phyloP scores from a whole-genome alignment of 2,113 vertebrate species.

The Mesocricetus auratus region DNA sequence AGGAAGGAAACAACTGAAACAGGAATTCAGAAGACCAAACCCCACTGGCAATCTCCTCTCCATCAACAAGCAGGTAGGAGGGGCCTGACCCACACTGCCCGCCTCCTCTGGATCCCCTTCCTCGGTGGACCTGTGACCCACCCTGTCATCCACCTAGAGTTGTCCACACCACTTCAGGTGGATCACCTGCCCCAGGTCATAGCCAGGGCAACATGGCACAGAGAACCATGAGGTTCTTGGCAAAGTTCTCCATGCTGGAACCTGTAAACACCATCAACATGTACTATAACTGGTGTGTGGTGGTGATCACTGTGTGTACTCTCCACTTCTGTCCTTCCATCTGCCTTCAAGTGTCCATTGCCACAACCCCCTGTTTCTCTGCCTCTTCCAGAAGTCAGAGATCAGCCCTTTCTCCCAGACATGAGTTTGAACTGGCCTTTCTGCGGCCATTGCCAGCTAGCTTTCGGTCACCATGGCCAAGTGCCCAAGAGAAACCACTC shows the following conservation, averaged over 20 bases:
- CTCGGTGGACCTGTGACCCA: neutral
- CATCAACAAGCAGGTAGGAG: rapidly evolving
- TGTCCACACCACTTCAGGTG: neutral
- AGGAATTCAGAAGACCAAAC: neutral
- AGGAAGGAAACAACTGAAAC: too few relatives aligned
- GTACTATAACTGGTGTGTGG: neutral
- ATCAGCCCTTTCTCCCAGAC: rapidly evolving
- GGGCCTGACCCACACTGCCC: neutral
- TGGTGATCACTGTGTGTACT: neutral
- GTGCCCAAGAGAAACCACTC: neutral
- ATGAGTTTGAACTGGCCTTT: rapidly evolving
- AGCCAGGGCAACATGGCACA: neutral
- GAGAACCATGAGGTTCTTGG: too few relatives aligned
- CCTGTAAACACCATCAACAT: neutral
- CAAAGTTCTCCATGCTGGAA: neutral
- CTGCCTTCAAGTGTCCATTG: too few relatives aligned
- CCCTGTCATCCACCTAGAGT: neutral
- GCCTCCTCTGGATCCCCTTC: neutral
- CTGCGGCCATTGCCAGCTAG: neutral
- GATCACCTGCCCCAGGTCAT: neutral
- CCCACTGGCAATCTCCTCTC: neutral
- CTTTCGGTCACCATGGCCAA: neutral
- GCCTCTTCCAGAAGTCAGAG: neutral
- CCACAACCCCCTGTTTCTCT: neutral
- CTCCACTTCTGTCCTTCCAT: neutral